phyloP scores from a whole-genome alignment of 2,888 invertebrate genomes.

The Mesopsocus fuscifrons region DNA sequence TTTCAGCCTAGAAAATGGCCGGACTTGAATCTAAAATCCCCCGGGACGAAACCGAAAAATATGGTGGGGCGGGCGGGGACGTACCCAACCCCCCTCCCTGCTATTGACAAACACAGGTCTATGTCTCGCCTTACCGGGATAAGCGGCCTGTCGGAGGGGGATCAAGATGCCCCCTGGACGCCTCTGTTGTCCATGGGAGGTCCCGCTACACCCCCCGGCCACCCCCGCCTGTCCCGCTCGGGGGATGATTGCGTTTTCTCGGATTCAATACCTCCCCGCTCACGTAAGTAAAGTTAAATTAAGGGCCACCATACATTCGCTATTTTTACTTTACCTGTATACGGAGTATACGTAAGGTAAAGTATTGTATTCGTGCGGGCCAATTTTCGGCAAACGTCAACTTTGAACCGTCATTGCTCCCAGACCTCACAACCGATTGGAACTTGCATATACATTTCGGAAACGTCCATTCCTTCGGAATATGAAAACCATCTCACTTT shows the following conservation, averaged over 20 bases:
- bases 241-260: not conserved
- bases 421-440: too few relatives aligned
- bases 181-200: conserved; percentile 20
- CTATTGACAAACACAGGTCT: conserved; percentile 24
- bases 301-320: too few relatives aligned
- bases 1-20: conserved; percentile 65
- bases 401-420: too few relatives aligned
- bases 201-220: conserved; percentile 24
- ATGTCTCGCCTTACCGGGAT: conserved; percentile 17
- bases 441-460: too few relatives aligned
- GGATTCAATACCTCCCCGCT: not conserved
- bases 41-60: conserved; percentile 62
- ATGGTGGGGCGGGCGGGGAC: conserved; percentile 27
- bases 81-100: conserved; percentile 26
- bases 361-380: too few relatives aligned
- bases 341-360: too few relatives aligned
- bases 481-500: too few relatives aligned
- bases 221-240: conserved; percentile 14
- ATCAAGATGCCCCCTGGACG: conserved; percentile 24
- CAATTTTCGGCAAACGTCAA: too few relatives aligned
- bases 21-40: conserved; percentile 67
- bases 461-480: too few relatives aligned
- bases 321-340: too few relatives aligned
- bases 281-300: conserved; percentile 8
- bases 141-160: conserved; percentile 22